phyloP scores from a whole-genome alignment of 2,113 vertebrate species.

The Pseudorectes ferrugineus region DNA sequence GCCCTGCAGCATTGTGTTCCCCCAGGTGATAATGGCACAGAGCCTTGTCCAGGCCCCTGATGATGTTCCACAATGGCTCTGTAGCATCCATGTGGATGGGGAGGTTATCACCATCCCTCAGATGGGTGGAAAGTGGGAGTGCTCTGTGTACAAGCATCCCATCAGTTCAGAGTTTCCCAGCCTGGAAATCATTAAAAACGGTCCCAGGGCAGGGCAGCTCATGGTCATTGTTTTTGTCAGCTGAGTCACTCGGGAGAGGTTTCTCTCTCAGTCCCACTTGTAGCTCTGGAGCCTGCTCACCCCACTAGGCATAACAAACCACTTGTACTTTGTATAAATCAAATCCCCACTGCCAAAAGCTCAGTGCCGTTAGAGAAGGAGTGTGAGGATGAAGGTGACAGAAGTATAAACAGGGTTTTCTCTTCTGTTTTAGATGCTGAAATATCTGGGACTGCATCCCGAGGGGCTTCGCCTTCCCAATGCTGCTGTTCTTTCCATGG shows the following conservation, averaged over 20 bases:
- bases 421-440: constrained; percentile 74
- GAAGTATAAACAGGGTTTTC: background rate
- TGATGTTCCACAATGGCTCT: background rate
- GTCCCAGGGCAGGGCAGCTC: background rate
- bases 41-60: background rate
- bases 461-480: constrained; percentile 75
- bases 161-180: background rate
- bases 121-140: background rate
- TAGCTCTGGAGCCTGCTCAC: background rate
- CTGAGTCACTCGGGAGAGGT: background rate
- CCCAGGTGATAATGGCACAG: background rate
- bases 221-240: background rate
- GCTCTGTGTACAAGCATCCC: background rate
- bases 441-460: constrained; percentile 77
- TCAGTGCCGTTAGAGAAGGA: no score
- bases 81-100: background rate
- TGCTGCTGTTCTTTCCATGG: constrained; percentile 73
- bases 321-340: no score
- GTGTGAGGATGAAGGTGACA: background rate
- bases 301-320: background rate
- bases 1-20: background rate
- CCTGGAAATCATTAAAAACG: background rate
- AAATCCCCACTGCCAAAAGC: no score
- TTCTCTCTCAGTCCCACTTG: background rate
- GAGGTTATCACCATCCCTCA: background rate